Base-by-base conservation (phyloP, 2,113 vertebrate genomes). In the Enhydra lutris region DNA sequence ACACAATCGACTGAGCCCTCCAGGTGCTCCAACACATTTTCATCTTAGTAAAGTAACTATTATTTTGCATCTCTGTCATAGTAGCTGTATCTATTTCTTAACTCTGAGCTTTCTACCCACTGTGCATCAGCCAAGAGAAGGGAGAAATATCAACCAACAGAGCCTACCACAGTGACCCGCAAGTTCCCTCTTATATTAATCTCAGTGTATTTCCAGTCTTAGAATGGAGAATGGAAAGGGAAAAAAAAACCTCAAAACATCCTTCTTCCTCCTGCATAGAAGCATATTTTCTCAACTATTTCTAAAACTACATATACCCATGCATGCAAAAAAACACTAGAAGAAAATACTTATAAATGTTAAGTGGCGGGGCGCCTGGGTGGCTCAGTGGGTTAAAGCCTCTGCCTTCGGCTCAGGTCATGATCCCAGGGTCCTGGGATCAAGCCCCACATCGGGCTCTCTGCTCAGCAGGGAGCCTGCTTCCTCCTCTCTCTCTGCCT, bases 11-110 rank as follows among this genome's bases (percentile, higher is more conserved):
- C 6, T n/a, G 31, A 67, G 65, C 31, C 65, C 34, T 31, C 34
- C 65, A 69, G 65, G 65, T 3, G 0, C 65, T 34, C 65, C 34
- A 18, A 20, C 0, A 0, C 17, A 31, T 2, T 9, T 52, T 42
- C 23, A 52, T 34, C 13, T 18, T 18, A 13, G 29, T 7, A 34
- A 26, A 26, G n/a, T 42, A 45, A 42, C 47, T 5, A 39, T 23
- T 18, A 36, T 50, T 83, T 18, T 90, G 45, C 31, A 76, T 26
- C 8, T 39, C 34, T 36, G 45, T 69, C 67, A 2, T 2, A 31
- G 78, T 15, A 67, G 59, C 34, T 61, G 26, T 7, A 15, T 11
- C 15, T 91, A 1, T 47, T 55, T 34, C 39, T 67, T n/a, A 63
- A 18, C 63, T 81, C 74, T 45, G 45, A 91, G 47, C 65, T 57